Base-by-base conservation (phyloP, 2,888 invertebrate genomes). In the Aspidiotus destructor region DNA sequence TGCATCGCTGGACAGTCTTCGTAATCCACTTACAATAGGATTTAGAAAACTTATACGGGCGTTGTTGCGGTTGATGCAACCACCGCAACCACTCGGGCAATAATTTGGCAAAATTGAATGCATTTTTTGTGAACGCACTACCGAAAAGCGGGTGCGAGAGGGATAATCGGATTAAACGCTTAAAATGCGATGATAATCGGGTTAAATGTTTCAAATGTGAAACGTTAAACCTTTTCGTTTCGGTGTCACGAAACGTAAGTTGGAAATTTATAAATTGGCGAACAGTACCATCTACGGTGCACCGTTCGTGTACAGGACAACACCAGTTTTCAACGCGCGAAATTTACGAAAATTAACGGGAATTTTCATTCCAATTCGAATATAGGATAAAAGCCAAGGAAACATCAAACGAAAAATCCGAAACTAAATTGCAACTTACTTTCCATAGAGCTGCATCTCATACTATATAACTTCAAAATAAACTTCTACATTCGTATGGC, bases 321-420 rank as follows among this genome's bases (percentile, higher is more conserved):
- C 28, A 28, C 28, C 54, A 63, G 63, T 17, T 63, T 53, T 53
- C 54, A 54, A 40, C 40, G 10, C 40, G 15, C 3, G 54, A 63
- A n/a, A 54, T 54, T 53, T 28, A 28, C 28, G 54, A 63, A 63
- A 63, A 41, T 63, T 54, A 54, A 63, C 63, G 63, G 63, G 54
- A 63, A 54, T 63, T 63, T 52, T 62, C 28, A 28, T 28, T 63
- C 63, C 40, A 53, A 63, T 54, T 13, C 11, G 48, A 11, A 53
- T 53, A 63, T 63, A 63, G 63, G 63, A 63, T 63, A 53, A 52
- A 63, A 63, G 63, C 63, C 63, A 63, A 63, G 54, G 63, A 63
- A 63, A 41, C 53, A 63, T 63, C 63, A 63, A 63, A 63, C 63
- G 54, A 63, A 63, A 54, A 63, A 63, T 53, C 54, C 52, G 63